Evolutionary conservation across 2,113 vertebrate species (phyloP).

Genomic region (Pachypanchax playfairii): DNA sequence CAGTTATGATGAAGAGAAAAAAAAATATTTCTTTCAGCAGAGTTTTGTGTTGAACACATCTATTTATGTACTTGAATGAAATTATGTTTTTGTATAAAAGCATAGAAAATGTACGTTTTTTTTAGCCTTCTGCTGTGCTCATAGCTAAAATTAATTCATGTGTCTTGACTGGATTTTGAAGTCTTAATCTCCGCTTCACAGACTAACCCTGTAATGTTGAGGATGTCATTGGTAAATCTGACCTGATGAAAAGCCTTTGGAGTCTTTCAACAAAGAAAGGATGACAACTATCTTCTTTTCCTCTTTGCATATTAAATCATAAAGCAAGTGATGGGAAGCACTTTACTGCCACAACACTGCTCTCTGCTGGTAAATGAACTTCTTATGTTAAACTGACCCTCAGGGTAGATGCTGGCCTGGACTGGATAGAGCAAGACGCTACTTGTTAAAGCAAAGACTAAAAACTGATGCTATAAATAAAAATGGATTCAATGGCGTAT

Average conservation of each 20-base stretch:
- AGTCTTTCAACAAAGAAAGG: conserved; percentile 59
- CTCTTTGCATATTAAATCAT: conserved; percentile 63
- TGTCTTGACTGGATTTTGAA: conserved; percentile 40
- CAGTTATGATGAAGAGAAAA: neutral
- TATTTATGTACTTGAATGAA: conserved; percentile 1
- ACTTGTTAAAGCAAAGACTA: neutral
- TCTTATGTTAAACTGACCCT: conserved; percentile 37
- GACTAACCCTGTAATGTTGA: conserved; percentile 34
- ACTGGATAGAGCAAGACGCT: neutral
- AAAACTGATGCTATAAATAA: neutral
- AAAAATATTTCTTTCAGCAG: neutral
- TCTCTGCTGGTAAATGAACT: conserved; percentile 75
- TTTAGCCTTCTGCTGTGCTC: conserved; percentile 4
- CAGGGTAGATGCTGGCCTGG: conserved; percentile 17
- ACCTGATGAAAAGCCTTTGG: conserved; percentile 63
- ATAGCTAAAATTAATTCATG: conserved; percentile 16
- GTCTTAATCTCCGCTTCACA: conserved; percentile 58
- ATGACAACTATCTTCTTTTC: conserved; percentile 47
- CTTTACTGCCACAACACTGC: conserved; percentile 78
- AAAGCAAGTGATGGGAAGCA: conserved; percentile 13
- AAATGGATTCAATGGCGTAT: conserved; percentile 6
- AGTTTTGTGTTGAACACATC: conserved; percentile 1
- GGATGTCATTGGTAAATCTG: conserved; percentile 57
- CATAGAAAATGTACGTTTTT: neutral
- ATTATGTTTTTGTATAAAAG: conserved; percentile 14